Conservation (phyloP, 2,113 vertebrate genomes). For the Procavia capensis region DNA sequence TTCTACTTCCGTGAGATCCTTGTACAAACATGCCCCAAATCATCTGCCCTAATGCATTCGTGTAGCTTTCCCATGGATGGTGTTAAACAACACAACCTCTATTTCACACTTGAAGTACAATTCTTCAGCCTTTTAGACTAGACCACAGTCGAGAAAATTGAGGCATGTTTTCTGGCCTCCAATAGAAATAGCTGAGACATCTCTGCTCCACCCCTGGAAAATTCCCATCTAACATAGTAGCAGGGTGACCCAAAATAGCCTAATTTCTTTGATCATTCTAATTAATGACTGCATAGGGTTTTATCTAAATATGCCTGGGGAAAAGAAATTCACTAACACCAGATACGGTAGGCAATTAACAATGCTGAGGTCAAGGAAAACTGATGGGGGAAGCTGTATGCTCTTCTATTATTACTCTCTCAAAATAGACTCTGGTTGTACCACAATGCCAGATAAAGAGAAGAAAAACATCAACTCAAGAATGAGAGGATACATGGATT, state of each 20-base stretch:
- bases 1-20: fast-evolving
- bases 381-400: background rate
- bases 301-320: background rate
- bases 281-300: background rate
- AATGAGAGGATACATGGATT: fast-evolving
- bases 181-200: background rate
- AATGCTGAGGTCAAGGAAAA: fast-evolving
- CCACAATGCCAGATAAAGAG: background rate
- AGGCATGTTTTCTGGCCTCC: background rate
- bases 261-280: background rate
- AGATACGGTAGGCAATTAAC: background rate
- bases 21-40: background rate
- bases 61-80: background rate
- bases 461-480: fast-evolving
- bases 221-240: background rate
- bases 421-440: background rate
- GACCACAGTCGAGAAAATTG: background rate
- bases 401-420: background rate
- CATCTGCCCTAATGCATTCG: background rate
- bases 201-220: fast-evolving
- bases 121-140: conserved; percentile 19
- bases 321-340: background rate
- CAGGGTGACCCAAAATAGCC: background rate
- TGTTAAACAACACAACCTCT: background rate
- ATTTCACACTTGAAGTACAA: conserved; percentile 20